A percentile compares a stretch with the other conserved stretches of the same genome.
These are phyloP conservation scores for Philopotamus ludificatus DNA, from an alignment of 1,140 invertebrate genomes.

Conservation along the genomic window DNA sequence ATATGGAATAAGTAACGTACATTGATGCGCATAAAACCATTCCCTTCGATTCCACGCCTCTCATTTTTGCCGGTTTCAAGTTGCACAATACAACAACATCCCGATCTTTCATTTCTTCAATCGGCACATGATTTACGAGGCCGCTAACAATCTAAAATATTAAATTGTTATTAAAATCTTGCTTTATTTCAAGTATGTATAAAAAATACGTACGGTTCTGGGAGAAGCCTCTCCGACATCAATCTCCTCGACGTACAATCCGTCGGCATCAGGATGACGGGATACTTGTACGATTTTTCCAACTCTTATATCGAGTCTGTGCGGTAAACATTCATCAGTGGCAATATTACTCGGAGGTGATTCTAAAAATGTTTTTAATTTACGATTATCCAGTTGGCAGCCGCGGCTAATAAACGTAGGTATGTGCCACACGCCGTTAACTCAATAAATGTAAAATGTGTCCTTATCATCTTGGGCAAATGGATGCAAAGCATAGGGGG, in stretches of 20 bases:
- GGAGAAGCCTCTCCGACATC: conserved; percentile 72
- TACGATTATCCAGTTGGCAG: too few relatives aligned
- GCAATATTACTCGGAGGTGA: too few relatives aligned
- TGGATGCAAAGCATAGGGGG: too few relatives aligned
- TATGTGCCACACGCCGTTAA: too few relatives aligned
- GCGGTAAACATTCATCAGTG: conserved; percentile 70
- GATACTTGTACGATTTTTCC: conserved; percentile 88
- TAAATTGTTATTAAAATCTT: too few relatives aligned
- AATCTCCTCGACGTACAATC: conserved; percentile 92
- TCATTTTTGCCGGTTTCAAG: conserved; percentile 90
- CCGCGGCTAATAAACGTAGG: too few relatives aligned
- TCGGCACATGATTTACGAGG: conserved; percentile 83
- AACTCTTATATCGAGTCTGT: conserved; percentile 83
- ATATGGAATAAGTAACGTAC: neutral
- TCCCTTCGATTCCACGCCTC: conserved; percentile 83
- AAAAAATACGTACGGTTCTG: conserved; percentile 55
- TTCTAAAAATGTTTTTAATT: too few relatives aligned
- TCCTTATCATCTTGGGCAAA: too few relatives aligned
- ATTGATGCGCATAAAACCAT: conserved; percentile 89
- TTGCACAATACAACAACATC: conserved; percentile 90
- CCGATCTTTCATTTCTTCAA: conserved; percentile 83
- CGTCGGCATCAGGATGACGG: conserved; percentile 95
- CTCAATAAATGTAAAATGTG: too few relatives aligned
- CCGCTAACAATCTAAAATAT: conserved; percentile 85
- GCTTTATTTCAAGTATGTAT: conserved; percentile 22